These are phyloP conservation scores for Bagarius yarrelli DNA, from an alignment of 2,113 vertebrate genomes.

Conservation along the genomic window DNA sequence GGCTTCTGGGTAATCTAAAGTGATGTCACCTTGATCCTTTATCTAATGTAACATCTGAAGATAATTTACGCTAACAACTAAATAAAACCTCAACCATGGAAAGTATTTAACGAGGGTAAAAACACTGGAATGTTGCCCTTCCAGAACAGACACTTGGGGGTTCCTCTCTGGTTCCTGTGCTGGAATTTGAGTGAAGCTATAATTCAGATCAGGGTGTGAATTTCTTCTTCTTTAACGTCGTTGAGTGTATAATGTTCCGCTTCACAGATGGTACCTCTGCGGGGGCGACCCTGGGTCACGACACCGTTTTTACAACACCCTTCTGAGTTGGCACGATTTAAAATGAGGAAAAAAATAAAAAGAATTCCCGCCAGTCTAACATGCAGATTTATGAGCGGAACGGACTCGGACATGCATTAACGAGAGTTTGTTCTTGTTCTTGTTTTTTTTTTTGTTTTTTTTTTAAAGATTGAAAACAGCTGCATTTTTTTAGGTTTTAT, in stretches of 20 bases:
- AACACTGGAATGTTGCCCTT: background rate
- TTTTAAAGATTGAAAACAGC: background rate
- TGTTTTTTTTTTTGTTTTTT: background rate
- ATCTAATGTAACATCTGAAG: background rate
- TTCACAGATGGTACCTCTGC: background rate
- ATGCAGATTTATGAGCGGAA: slow-evolving; percentile 1
- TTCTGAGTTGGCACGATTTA: background rate
- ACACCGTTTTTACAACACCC: slow-evolving; percentile 28
- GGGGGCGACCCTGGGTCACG: background rate
- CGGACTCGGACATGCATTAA: background rate
- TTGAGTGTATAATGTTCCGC: background rate
- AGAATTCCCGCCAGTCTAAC: background rate
- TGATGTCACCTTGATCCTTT: background rate
- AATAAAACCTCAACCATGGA: no score
- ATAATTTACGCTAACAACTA: no score
- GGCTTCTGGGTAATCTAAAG: background rate
- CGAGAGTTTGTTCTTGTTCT: background rate
- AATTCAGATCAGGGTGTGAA: background rate
- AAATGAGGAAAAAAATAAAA: slow-evolving; percentile 15
- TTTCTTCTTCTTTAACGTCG: background rate
- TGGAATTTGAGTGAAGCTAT: background rate
- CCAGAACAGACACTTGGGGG: background rate
- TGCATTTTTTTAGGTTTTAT: background rate
- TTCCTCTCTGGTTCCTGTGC: background rate
- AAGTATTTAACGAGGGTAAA: background rate